phyloP scores from a whole-genome alignment of 1,140 invertebrate genomes.

The Halesus radiatus region DNA sequence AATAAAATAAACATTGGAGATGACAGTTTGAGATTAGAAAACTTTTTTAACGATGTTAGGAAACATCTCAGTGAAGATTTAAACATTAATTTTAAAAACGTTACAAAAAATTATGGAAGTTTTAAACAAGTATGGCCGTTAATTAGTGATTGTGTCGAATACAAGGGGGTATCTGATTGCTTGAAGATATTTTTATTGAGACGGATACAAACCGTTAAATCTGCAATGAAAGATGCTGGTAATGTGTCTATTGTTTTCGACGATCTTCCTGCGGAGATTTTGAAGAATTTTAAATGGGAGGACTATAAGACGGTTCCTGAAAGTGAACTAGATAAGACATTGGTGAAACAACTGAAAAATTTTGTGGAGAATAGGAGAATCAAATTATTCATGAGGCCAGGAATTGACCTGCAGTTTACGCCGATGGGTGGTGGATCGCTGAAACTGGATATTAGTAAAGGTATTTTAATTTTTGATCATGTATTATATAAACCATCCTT shows the following conservation, averaged over 20 bases:
- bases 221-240: conserved; percentile 45
- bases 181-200: conserved; percentile 63
- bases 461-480: conserved; percentile 53
- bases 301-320: conserved; percentile 60
- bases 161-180: conserved; percentile 64
- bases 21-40: neutral
- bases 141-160: conserved; percentile 60
- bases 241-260: conserved; percentile 58
- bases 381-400: conserved; percentile 60
- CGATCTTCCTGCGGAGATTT: conserved; percentile 42
- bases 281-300: conserved; percentile 63
- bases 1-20: neutral
- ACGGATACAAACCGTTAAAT: conserved; percentile 62
- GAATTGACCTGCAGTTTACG: conserved; percentile 60
- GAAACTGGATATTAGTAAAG: conserved; percentile 63
- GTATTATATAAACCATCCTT: neutral
- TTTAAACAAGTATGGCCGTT: conserved; percentile 47
- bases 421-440: conserved; percentile 62
- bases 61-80: neutral
- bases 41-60: neutral
- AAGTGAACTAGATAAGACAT: conserved; percentile 60
- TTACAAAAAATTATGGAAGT: neutral
- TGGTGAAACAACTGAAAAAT: conserved; percentile 61
- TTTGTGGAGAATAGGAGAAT: conserved; percentile 61
- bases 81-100: neutral